Evolutionary conservation across 2,888 invertebrate species (phyloP).

Genomic region (Pimpla rufipes): DNA sequence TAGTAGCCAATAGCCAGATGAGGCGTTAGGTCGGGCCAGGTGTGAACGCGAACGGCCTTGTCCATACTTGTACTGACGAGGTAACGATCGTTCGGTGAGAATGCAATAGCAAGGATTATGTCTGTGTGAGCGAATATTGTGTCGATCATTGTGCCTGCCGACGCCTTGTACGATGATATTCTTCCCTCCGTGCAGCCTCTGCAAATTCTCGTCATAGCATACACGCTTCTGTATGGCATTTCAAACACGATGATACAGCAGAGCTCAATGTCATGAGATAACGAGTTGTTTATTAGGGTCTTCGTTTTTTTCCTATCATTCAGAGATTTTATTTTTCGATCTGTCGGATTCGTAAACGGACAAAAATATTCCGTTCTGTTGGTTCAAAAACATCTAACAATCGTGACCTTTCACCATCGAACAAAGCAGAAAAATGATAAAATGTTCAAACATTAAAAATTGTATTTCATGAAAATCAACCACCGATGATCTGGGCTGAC

Average conservation of each 20-base stretch:
- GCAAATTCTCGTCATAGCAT: conserved; percentile 18
- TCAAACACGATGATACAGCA: background rate
- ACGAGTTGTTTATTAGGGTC: background rate
- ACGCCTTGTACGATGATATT: conserved; percentile 62
- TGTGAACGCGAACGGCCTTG: conserved; percentile 68
- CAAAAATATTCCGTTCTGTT: too few species aligned
- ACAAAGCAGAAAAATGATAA: too few species aligned
- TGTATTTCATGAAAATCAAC: too few species aligned
- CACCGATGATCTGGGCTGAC: too few species aligned
- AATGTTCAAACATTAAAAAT: too few species aligned
- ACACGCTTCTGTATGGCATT: background rate
- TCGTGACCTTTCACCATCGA: too few species aligned
- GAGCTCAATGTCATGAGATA: background rate
- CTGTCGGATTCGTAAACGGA: background rate
- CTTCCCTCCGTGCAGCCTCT: conserved; percentile 74
- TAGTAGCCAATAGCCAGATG: conserved; percentile 70
- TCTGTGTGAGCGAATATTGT: conserved; percentile 22
- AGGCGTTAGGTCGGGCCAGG: conserved; percentile 68
- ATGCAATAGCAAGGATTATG: conserved; percentile 65
- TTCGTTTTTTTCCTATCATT: background rate
- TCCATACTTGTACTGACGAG: conserved; percentile 70
- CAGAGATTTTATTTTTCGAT: background rate
- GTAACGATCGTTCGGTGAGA: conserved; percentile 77
- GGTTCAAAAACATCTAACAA: too few species aligned
- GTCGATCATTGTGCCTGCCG: conserved; percentile 43